A percentile compares a stretch with the other conserved stretches of the same genome.
These are phyloP conservation scores for Pristionchus exspectatus DNA, from an alignment of 2,888 invertebrate species.

Conservation along the genomic window DNA sequence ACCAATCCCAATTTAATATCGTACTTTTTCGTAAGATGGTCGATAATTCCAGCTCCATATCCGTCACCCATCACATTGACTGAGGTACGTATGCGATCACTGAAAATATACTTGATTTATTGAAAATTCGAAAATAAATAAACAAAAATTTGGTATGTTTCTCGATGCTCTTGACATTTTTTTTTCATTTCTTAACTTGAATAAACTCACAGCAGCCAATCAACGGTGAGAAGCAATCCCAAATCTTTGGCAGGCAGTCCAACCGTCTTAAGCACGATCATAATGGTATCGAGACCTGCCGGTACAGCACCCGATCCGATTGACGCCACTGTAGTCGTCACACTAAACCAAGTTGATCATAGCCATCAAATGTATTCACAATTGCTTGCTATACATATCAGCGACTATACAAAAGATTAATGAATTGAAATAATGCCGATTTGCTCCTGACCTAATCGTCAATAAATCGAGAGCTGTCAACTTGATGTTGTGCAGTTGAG, in stretches of 20 bases:
- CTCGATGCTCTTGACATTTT: no score
- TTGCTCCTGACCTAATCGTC: slow-evolving; percentile 87
- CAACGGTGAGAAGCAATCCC: slow-evolving; percentile 84
- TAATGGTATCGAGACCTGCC: slow-evolving; percentile 85
- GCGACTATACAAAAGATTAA: background rate
- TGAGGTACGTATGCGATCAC: slow-evolving; percentile 77
- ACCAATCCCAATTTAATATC: background rate
- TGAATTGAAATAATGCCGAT: background rate
- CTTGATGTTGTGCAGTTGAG: slow-evolving; percentile 89
- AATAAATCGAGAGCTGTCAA: slow-evolving; percentile 91
- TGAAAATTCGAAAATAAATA: background rate
- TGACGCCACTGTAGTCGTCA: slow-evolving; percentile 85
- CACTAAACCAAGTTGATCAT: slow-evolving; percentile 74
- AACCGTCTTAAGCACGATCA: slow-evolving; percentile 85
- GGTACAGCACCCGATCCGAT: slow-evolving; percentile 86
- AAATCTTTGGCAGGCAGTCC: slow-evolving; percentile 85
- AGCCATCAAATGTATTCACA: background rate
- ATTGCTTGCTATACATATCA: background rate
- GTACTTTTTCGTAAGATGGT: slow-evolving; percentile 71
- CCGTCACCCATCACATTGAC: slow-evolving; percentile 78
- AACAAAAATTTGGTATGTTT: background rate
- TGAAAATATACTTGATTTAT: slow-evolving; percentile 54
- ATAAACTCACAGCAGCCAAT: slow-evolving; percentile 84
- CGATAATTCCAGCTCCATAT: slow-evolving; percentile 78
- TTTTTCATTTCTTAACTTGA: no score